phyloP scores from a whole-genome alignment of 2,888 invertebrate genomes.

The Camptogramma bilineatum region DNA sequence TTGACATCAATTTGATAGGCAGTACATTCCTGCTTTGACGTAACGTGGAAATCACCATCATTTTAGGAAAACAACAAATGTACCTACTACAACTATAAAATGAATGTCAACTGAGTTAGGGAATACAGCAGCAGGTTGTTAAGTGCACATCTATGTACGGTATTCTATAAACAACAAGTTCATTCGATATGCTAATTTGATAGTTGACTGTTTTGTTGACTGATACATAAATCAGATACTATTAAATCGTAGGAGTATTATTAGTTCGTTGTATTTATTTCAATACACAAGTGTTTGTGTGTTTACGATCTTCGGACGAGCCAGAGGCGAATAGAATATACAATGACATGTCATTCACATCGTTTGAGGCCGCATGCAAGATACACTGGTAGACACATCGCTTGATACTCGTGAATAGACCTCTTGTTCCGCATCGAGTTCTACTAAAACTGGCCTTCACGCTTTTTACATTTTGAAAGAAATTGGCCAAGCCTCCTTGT shows the following conservation, averaged over 20 bases:
- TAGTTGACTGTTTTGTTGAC: conserved; percentile 7
- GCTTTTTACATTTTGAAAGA: conserved; percentile 46
- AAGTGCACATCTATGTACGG: conserved; percentile 12
- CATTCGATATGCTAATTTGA: conserved; percentile 18
- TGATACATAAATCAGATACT: conserved; percentile 26
- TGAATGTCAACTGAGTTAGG: no score
- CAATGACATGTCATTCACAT: conserved; percentile 83
- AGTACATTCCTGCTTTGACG: no score
- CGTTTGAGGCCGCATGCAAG: conserved; percentile 80
- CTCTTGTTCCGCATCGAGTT: conserved; percentile 66
- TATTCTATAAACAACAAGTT: conserved; percentile 5
- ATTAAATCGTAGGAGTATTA: conserved; percentile 13
- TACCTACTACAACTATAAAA: no score
- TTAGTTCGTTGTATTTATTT: conserved; percentile 58
- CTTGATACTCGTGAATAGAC: conserved; percentile 72
- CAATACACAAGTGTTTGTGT: conserved; percentile 77
- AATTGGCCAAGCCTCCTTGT: conserved; percentile 34
- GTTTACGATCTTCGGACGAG: conserved; percentile 79
- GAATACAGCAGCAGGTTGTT: neutral
- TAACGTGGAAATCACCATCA: no score
- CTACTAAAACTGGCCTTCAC: conserved; percentile 59
- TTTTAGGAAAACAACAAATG: no score
- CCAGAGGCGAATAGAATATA: conserved; percentile 79
- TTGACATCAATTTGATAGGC: no score
- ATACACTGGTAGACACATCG: conserved; percentile 44